Evolutionary conservation across 2,797 vertebrate genomes (phyloP).

Genomic region (Sebastolobus alascanus): DNA sequence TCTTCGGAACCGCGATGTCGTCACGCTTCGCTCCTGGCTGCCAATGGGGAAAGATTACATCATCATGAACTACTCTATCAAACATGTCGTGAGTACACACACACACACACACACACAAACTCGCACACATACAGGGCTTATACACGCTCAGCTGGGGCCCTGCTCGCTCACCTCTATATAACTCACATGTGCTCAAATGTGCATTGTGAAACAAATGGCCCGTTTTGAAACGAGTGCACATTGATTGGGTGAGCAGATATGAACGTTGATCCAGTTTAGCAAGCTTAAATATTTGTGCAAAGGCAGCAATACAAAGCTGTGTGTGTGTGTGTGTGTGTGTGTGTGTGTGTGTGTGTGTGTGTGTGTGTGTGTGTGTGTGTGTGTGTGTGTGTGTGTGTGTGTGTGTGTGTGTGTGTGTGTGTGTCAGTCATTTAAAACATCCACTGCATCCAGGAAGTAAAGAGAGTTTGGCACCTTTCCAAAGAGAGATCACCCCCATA

Average conservation of each 20-base stretch:
- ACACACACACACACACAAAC: conserved; percentile 3
- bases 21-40: conserved; percentile 96
- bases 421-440: neutral
- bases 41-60: conserved; percentile 95
- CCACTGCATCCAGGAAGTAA: conserved; percentile 20
- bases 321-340: conserved; percentile 15
- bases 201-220: conserved; percentile 13
- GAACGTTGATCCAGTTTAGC: conserved; percentile 13
- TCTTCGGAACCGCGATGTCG: conserved; percentile 93
- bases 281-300: conserved; percentile 26
- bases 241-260: neutral
- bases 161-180: neutral
- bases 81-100: conserved; percentile 88
- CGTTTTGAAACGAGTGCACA: conserved; percentile 2
- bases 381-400: conserved; percentile 13
- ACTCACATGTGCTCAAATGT: conserved; percentile 23
- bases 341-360: conserved; percentile 17
- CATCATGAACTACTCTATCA: conserved; percentile 99
- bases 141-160: conserved; percentile 5
- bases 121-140: neutral
- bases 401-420: neutral
- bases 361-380: conserved; percentile 8
- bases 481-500: conserved; percentile 2
- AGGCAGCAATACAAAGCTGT: neutral
- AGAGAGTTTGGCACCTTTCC: conserved; percentile 25